These are phyloP conservation scores for Drosophila leonis DNA, from an alignment of 2,888 invertebrate genomes.

Conservation along the genomic window DNA sequence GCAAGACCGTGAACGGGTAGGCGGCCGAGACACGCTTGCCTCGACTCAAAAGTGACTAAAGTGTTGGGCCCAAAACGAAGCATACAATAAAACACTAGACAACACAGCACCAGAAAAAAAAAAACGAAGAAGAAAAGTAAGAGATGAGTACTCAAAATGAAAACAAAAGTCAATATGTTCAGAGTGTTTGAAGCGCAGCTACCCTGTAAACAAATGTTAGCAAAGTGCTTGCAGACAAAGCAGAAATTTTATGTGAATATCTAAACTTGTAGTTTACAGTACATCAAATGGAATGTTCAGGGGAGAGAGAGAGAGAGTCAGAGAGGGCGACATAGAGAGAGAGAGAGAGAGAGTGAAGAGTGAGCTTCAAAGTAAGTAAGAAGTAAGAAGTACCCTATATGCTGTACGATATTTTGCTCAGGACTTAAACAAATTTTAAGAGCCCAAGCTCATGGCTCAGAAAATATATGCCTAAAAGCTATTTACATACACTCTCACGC, in stretches of 20 bases:
- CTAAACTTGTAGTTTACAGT: slow-evolving; percentile 4
- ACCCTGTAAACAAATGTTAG: slow-evolving; percentile 18
- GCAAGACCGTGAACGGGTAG: slow-evolving; percentile 11
- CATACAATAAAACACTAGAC: slow-evolving; percentile 30
- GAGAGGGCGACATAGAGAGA: not conserved
- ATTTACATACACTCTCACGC: slow-evolving; percentile 3
- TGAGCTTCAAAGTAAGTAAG: not conserved
- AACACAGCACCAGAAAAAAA: slow-evolving; percentile 4
- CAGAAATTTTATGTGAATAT: not conserved
- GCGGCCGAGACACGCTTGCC: slow-evolving; percentile 26
- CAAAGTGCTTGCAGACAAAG: not conserved
- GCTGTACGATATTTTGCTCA: slow-evolving; percentile 17
- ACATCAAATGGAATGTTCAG: not conserved
- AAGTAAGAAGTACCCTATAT: too few relatives aligned
- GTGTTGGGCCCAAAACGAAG: slow-evolving; percentile 52
- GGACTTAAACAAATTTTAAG: slow-evolving; percentile 45
- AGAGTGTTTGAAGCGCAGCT: slow-evolving; percentile 3
- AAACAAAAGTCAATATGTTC: slow-evolving; percentile 36
- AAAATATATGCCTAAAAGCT: slow-evolving; percentile 9
- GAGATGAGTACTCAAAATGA: slow-evolving; percentile 22
- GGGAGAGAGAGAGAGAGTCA: not conserved
- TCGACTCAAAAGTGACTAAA: slow-evolving; percentile 68
- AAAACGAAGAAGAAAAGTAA: slow-evolving; percentile 6
- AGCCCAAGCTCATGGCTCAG: slow-evolving; percentile 41
- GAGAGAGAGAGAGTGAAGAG: not conserved